Base-by-base conservation (phyloP, 2,888 invertebrate species). In the Tetragnatha montana region DNA sequence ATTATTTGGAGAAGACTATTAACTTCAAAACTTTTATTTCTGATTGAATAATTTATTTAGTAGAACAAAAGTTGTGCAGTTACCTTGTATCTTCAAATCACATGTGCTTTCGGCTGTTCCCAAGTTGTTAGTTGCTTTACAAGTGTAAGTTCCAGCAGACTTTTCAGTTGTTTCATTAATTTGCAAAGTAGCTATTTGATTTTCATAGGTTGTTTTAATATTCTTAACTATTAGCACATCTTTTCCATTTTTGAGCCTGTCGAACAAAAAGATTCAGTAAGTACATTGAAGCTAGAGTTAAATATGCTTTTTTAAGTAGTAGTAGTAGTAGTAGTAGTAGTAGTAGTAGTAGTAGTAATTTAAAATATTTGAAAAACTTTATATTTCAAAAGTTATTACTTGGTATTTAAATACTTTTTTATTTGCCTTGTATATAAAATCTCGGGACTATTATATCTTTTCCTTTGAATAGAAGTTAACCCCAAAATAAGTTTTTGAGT, bases 51-150 rank as follows among this genome's bases (percentile, higher is more conserved):
- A 81, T 14, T 8, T 14, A 51, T 74, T 14, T 81, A 75, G 51
- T 81, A 75, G 51, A n/a, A 69, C 22, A 73, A 69, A 60, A 86
- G 17, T 76, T 14, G n/a, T 60, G 14, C 8, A 74, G 19, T 17
- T 86, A 90, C 94, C 93, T 94, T 96, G 95, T 78, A 96, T 94
- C 91, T 94, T 95, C 73, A 97, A 92, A 81, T 93, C 94, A 92
- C 96, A 96, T 0, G 95, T 94, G 14, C 96, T 96, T 93, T 96
- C 95, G 2, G 94, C 95, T 92, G 95, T 94, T 73, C 97, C 96
- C 90, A 95, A 94, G 92, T 95, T 95, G 93, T 96, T 96, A 69
- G 94, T 94, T 1, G 96, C 96, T 91, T 95, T 94, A 92, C 96
- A 96, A 19, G 95, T 95, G 93, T 96, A 97, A 49, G 94, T 94